These are phyloP conservation scores for Pogona vitticeps DNA, from an alignment of 2,113 vertebrate species.

Conservation along the genomic window DNA sequence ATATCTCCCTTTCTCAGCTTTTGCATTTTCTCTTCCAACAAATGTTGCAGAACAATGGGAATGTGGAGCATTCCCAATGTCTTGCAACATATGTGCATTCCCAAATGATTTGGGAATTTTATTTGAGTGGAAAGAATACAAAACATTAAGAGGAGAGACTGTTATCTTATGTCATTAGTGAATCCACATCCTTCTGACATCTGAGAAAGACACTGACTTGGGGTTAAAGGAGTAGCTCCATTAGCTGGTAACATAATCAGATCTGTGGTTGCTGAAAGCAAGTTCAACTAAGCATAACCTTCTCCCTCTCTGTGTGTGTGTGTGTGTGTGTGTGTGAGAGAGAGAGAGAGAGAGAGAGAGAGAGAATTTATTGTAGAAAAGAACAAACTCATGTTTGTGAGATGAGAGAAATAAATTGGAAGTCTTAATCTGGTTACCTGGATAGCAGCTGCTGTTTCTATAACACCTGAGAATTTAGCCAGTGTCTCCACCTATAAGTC, in stretches of 20 bases:
- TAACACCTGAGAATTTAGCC: too few relatives aligned
- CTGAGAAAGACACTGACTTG: slow-evolving; percentile 13
- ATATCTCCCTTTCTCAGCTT: neutral
- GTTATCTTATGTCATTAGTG: slow-evolving; percentile 13
- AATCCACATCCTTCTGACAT: slow-evolving; percentile 8
- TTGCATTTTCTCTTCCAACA: slow-evolving; percentile 35
- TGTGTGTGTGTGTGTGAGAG: neutral
- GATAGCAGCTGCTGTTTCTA: too few relatives aligned
- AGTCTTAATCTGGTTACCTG: too few relatives aligned
- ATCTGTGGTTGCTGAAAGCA: slow-evolving; percentile 18
- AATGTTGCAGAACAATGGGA: slow-evolving; percentile 23
- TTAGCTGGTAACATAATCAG: neutral
- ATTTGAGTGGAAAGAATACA: slow-evolving; percentile 11
- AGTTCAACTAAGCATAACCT: neutral
- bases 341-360: neutral
- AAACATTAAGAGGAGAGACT: slow-evolving; percentile 34
- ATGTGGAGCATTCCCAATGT: too few relatives aligned
- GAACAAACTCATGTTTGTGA: too few relatives aligned
- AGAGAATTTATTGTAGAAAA: neutral
- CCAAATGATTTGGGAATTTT: slow-evolving; percentile 22
- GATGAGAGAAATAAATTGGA: too few relatives aligned
- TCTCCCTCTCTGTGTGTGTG: too few relatives aligned
- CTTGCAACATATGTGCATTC: neutral
- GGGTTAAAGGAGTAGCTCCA: slow-evolving; percentile 24
- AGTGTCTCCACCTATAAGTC: too few relatives aligned